A percentile compares a stretch with the other conserved stretches of the same genome.
Conservation (phyloP, 2,113 vertebrate genomes). For the Tragelaphus scriptus region DNA sequence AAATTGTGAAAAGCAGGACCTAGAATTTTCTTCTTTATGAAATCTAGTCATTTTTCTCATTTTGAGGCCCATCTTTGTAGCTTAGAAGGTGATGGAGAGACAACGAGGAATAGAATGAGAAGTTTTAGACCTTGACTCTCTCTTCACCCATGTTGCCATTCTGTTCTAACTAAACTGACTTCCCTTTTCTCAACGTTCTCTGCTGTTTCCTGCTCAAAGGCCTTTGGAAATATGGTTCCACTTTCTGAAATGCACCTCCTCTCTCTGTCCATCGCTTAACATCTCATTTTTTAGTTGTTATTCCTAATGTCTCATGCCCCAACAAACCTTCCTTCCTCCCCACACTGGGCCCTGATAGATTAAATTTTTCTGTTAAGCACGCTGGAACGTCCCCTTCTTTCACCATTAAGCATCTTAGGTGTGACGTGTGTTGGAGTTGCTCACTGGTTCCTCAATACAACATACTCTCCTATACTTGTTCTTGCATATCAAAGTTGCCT, state of each 20-base stretch:
- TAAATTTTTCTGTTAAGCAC: background rate
- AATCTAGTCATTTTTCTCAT: background rate
- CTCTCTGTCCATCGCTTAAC: background rate
- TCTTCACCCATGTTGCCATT: rapidly evolving
- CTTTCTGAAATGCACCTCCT: background rate
- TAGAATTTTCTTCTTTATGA: background rate
- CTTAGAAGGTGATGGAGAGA: background rate
- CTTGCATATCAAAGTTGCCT: background rate
- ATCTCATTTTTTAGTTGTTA: background rate
- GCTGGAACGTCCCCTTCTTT: background rate
- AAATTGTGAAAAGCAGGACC: background rate
- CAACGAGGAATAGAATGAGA: background rate
- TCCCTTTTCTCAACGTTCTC: background rate
- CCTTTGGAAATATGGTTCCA: background rate
- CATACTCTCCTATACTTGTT: background rate
- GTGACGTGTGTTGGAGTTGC: too few relatives aligned
- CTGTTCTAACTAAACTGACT: background rate
- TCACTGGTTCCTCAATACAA: background rate
- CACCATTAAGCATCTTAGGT: too few relatives aligned
- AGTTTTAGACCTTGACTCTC: too few relatives aligned
- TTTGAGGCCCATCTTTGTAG: rapidly evolving
- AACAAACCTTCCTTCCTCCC: background rate
- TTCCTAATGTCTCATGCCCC: background rate
- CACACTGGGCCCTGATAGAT: background rate
- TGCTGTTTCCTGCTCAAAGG: background rate